These are phyloP conservation scores for Mythimna impura DNA, from an alignment of 2,888 invertebrate species.

Conservation along the genomic window DNA sequence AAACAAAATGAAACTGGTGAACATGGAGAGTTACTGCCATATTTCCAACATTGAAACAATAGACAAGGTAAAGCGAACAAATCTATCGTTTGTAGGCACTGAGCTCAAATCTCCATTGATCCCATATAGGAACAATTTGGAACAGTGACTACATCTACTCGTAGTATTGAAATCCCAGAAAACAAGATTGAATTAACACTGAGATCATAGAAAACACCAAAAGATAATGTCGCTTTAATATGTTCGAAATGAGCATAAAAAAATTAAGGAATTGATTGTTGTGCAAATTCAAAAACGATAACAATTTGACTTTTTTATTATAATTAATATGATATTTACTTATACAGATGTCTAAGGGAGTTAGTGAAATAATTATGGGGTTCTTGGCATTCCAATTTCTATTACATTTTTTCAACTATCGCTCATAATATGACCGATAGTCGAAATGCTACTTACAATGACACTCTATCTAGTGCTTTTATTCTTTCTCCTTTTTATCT, in stretches of 20 bases:
- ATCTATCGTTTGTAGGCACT: conserved; percentile 6
- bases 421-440: too few species aligned
- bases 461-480: too few species aligned
- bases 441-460: too few species aligned
- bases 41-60: background rate
- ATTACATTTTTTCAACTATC: too few species aligned
- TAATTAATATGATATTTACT: too few species aligned
- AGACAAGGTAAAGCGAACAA: conserved; percentile 5
- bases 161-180: conserved; percentile 38
- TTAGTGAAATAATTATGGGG: too few species aligned
- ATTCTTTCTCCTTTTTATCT: too few species aligned
- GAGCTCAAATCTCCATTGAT: conserved; percentile 20
- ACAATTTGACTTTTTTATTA: too few species aligned
- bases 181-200: conserved; percentile 16
- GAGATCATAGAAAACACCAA: background rate
- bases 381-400: too few species aligned
- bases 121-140: conserved; percentile 30
- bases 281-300: too few species aligned
- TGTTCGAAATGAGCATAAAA: conserved; percentile 2
- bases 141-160: conserved; percentile 20
- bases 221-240: background rate
- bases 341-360: too few species aligned
- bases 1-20: background rate
- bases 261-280: background rate
- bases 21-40: background rate